phyloP scores from a whole-genome alignment of 1,140 invertebrate genomes.

The Armadillidium nasatum region DNA sequence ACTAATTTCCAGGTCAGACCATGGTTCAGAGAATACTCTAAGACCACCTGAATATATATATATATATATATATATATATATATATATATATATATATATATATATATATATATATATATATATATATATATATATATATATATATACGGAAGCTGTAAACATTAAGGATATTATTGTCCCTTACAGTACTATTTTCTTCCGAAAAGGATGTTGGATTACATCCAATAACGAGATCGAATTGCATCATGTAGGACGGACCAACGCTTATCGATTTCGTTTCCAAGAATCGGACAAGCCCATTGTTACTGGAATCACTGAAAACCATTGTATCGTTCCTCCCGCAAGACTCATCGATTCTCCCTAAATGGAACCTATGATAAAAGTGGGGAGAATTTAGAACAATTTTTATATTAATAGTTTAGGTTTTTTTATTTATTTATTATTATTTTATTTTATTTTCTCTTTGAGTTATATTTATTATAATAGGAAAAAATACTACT shows the following conservation, averaged over 20 bases:
- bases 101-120: too few relatives aligned
- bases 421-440: too few relatives aligned
- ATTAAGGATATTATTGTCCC: slow-evolving; percentile 1
- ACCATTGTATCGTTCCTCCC: slow-evolving; percentile 36
- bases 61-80: slow-evolving; percentile 5
- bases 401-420: too few relatives aligned
- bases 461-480: too few relatives aligned
- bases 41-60: slow-evolving; percentile 41
- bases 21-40: slow-evolving; percentile 54
- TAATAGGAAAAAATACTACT: too few relatives aligned
- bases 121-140: too few relatives aligned
- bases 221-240: slow-evolving; percentile 54
- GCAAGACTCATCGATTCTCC: slow-evolving; percentile 48
- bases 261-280: slow-evolving; percentile 51
- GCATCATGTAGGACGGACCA: slow-evolving; percentile 52
- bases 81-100: background rate
- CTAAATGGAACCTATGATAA: slow-evolving; percentile 47
- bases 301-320: slow-evolving; percentile 38
- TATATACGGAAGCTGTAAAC: too few relatives aligned
- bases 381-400: background rate
- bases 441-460: too few relatives aligned
- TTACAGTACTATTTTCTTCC: slow-evolving; percentile 35
- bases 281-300: slow-evolving; percentile 27
- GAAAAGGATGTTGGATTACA: slow-evolving; percentile 46
- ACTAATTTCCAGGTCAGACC: slow-evolving; percentile 51